Base-by-base conservation (phyloP, 2,797 vertebrate genomes). In the Mormyrus hasselquistii region DNA sequence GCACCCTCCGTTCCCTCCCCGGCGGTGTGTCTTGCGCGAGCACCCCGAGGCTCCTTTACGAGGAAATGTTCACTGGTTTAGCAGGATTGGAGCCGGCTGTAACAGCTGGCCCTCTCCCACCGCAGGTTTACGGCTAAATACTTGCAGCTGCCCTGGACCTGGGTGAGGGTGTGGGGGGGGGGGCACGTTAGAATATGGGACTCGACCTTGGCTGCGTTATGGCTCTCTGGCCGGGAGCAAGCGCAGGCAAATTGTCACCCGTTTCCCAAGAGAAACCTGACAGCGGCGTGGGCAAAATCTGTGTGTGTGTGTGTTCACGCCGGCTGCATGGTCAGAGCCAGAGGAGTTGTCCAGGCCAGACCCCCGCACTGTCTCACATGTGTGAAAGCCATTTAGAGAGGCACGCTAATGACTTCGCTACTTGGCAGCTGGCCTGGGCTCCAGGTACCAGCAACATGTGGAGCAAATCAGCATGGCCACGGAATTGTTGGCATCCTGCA, bases 361-460 rank as follows among this genome's bases (percentile, higher is more conserved):
- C 92, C 93, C 93, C 38, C 52, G 85, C 92, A 90, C 90, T 92
- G 92, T 92, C 91, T 92, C 89, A 89, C 90, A 91, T 92, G 92
- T 94, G 92, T 90, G 92, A 94, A 92, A 87, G 86, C 90, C 90
- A 91, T 91, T 94, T 95, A 96, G 95, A 95, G 94, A 95, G 92
- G 92, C 93, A 94, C 94, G 93, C 94, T 93, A 89, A 93, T 2
- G 91, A 91, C 94, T 95, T 19, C 93, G 94, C 94, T n/a, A 89
- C 90, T 92, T 94, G 94, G 96, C 94, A 2, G 0, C 8, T 62
- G 0, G 93, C 92, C 93, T 86, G 0, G 86, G 34, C 89, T 91
- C 92, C 93, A 92, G 94, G 94, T 95, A 94, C 89, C 90, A 94
- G 92, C 94, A 95, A 95, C 96, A 96, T 95, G 94, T 96, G 94